Percentiles rank a stretch among this genome's conserved stretches.
Evolutionary conservation across 2,797 vertebrate species (phyloP).

Genomic region (Epinephelus coioides): DNA sequence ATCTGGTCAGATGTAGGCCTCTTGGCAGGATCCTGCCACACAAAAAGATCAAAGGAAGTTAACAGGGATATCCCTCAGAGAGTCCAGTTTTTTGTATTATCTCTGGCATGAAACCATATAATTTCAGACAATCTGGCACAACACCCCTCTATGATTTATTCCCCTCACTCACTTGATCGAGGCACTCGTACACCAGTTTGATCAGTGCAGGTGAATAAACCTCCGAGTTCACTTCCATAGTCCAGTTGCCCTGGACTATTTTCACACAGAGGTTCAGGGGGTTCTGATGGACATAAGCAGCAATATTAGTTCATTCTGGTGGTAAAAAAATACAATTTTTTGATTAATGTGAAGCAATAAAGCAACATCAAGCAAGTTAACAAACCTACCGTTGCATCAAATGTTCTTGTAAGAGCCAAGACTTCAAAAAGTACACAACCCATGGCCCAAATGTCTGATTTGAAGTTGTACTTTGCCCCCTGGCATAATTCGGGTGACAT

Average conservation of each 20-base stretch:
- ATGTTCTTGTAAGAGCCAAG: constrained; percentile 96
- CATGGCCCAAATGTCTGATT: constrained; percentile 99
- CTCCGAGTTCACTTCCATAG: constrained; percentile 94
- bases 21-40: constrained; percentile 93
- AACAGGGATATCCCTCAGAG: background rate
- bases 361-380: background rate
- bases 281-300: constrained; percentile 86
- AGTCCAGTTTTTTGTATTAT: background rate
- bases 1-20: constrained; percentile 94
- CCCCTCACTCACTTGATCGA: constrained; percentile 90
- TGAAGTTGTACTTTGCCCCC: constrained; percentile 98
- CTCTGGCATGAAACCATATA: background rate
- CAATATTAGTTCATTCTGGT: background rate
- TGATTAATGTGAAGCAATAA: background rate
- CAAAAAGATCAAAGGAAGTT: constrained; percentile 38
- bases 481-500: constrained; percentile 99
- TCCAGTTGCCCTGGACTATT: constrained; percentile 98
- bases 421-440: constrained; percentile 97
- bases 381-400: constrained; percentile 95
- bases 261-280: constrained; percentile 98
- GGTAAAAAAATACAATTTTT: background rate
- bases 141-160: background rate
- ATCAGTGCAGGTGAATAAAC: constrained; percentile 92
- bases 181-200: constrained; percentile 93
- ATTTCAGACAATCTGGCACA: background rate